Conservation (phyloP, 2,113 vertebrate species). For the Leucoraja erinaceus region DNA sequence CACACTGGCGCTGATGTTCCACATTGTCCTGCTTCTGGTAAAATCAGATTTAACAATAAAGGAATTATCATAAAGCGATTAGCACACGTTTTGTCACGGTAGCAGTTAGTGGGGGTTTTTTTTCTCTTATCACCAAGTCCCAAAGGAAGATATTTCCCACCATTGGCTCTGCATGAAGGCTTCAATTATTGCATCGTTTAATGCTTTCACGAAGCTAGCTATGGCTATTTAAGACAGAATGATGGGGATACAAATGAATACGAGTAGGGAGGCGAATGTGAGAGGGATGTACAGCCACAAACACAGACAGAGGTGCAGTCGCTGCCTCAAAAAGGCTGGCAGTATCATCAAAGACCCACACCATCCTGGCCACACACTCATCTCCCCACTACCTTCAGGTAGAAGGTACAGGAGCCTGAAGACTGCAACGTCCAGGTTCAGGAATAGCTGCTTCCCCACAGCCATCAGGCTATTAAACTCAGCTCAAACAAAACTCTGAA, state of each 20-base stretch:
- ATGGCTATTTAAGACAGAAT: neutral
- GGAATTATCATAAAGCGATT: constrained; percentile 33
- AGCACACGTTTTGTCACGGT: constrained; percentile 18
- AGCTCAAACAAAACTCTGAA: too few species aligned
- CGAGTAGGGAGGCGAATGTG: too few species aligned
- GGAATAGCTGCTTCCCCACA: too few species aligned
- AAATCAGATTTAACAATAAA: constrained; percentile 21
- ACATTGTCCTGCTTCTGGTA: neutral
- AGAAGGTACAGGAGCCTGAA: too few species aligned
- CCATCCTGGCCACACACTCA: too few species aligned
- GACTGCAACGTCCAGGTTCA: too few species aligned
- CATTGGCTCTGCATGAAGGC: neutral
- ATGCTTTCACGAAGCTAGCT: neutral
- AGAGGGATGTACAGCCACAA: neutral
- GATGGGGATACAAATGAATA: neutral
- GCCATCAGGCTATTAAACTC: too few species aligned
- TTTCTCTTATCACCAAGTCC: neutral
- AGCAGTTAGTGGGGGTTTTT: neutral
- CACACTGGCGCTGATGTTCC: neutral
- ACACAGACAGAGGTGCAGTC: too few species aligned
- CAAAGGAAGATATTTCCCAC: neutral
- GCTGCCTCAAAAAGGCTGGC: too few species aligned
- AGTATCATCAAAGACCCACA: too few species aligned
- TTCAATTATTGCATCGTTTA: constrained; percentile 22
- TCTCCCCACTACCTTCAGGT: too few species aligned